Base-by-base conservation (phyloP, 2,888 invertebrate genomes). In the Pterostichus niger region DNA sequence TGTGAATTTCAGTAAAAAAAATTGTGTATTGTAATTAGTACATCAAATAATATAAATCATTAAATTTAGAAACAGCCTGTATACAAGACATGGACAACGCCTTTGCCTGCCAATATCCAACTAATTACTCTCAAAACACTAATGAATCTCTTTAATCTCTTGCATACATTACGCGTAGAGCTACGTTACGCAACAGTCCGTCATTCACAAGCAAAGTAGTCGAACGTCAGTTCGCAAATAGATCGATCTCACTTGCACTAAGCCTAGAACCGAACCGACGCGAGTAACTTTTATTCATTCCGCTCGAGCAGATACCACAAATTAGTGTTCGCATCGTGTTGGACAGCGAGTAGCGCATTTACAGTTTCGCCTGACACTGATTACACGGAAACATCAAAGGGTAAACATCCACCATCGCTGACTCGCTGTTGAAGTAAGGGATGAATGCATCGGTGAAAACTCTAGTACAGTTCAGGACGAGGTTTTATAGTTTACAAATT, bases 241-340 rank as follows among this genome's bases (percentile, higher is more conserved):
- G 56, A 77, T 77, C 40, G 76, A 77, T 52, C 35, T 31, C n/a
- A 15, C 3, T 73, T 68, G 71, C 31, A 35, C 76, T n/a, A 24
- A 24, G 33, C 49, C n/a, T 7, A 35, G 49, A 71, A 17, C 75
- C 33, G 49, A n/a, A 49, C 31, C 24, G 52, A 13, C 49, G 13
- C 75, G 17, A 71, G 76, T 77, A 77, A 77, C 76, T 77, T 77
- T 77, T 77, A 77, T 77, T 77, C 76, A 77, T 54, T 77, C 40
- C 76, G 56, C 35, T 77, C 35, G 54, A 56, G 54, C 76, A 56
- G 76, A 77, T 77, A 77, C 76, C 76, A 77, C 76, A 77, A 77
- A 77, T 77, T 77, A 77, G 76, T 77, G 76, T 77, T 77, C 76
- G 76, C 56, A 54, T 56, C 76, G 56, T 77, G 64, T 40, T 33